A percentile compares a stretch with the other conserved stretches of the same genome.
Evolutionary conservation across 2,797 vertebrate genomes (phyloP).

Genomic region (Psittacula echo): DNA sequence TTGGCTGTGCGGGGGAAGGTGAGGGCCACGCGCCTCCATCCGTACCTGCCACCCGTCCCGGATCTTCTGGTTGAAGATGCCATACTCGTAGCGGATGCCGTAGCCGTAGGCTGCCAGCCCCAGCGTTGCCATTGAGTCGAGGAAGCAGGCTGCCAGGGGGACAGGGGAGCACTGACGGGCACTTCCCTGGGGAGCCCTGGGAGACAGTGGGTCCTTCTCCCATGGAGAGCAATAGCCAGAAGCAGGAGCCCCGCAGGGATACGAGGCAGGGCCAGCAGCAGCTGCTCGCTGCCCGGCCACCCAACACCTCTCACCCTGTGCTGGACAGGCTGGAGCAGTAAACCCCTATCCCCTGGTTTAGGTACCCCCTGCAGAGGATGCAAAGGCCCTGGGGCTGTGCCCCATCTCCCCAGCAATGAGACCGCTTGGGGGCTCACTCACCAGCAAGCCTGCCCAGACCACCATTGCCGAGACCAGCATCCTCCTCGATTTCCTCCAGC

Average conservation of each 20-base stretch:
- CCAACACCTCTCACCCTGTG: background rate
- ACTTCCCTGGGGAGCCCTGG: rapidly evolving
- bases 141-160: constrained; percentile 77
- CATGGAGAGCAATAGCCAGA: rapidly evolving
- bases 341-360: rapidly evolving
- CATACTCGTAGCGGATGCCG: background rate
- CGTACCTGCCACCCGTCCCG: constrained; percentile 93
- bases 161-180: background rate
- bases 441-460: constrained; percentile 95
- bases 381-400: background rate
- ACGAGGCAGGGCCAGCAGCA: background rate
- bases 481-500: constrained; percentile 96
- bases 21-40: rapidly evolving
- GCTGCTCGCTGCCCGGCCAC: rapidly evolving
- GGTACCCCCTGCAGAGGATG: rapidly evolving
- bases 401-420: background rate
- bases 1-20: rapidly evolving
- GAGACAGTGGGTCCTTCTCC: background rate
- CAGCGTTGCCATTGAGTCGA: constrained; percentile 92
- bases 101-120: constrained; percentile 93
- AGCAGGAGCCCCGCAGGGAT: background rate
- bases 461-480: constrained; percentile 96
- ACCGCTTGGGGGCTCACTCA: constrained; percentile 46
- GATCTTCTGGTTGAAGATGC: constrained; percentile 96
- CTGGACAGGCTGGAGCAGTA: background rate